Evolutionary conservation across 35 echinoderm and acorn worm genomes (phyloP), one percentile per base, ranked within the genome.

Genomic region (Ophiothrix spiculata): DNA sequence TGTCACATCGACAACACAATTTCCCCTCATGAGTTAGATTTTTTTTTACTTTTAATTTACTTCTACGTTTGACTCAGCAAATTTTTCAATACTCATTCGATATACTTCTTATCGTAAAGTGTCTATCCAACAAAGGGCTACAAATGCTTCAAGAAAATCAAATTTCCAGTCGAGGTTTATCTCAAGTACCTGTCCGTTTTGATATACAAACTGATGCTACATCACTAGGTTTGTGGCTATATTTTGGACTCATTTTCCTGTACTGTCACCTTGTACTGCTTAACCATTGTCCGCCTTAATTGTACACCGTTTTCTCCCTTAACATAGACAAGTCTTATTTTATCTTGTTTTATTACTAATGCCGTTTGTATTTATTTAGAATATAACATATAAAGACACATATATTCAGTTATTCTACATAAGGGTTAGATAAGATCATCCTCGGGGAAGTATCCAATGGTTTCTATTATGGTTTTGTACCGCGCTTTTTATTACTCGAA

Each of bases 131-230:
- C n/a, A n/a, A n/a, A n/a, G n/a, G 16, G 60, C 60, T 25, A 69
- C 60, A 69, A 69, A 25, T n/a, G 60, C 60, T 69, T 25, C 60
- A 69, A 69, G 60, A 69, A 69, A 69, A 69, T 69, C 60, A 15
- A 69, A 69, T 69, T 69, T 69, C 60, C 60, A 69, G 16, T 69
- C 25, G 60, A 69, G 60, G 17, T 69, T 69, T 10, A 2, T 69
- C 42, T 69, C 10, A 25, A 69, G 60, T 69, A 69, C 6, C 23
- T 69, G 60, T 69, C 60, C 29, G 60, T 69, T 69, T 69, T 69
- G 60, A 69, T 69, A 15, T 69, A 69, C 60, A 69, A 69, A 69
- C 60, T 69, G 60, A 69, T 69, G 60, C 60, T 69, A 25, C 60
- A 10, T 69, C 60, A 28, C 60, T 28, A 15, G 25, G 60, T 28